A percentile compares a stretch with the other conserved stretches of the same genome.
Evolutionary conservation across 2,888 invertebrate genomes (phyloP).

Genomic region (Dorcus parallelipipedus): DNA sequence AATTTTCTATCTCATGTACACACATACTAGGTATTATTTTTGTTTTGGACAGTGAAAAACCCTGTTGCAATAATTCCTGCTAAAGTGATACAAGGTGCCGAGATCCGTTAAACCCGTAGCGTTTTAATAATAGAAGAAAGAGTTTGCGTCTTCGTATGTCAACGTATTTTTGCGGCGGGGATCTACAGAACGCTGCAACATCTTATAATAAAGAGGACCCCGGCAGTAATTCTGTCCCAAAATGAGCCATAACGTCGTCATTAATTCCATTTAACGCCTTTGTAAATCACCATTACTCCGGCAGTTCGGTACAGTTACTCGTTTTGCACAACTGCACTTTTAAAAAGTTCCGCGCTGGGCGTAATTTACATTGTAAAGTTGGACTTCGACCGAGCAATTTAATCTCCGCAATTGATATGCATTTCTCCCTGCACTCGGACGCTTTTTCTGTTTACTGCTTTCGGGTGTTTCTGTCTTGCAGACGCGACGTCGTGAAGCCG

Average conservation of each 20-base stretch:
- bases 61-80: no score
- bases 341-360: constrained; percentile 21
- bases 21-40: no score
- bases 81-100: no score
- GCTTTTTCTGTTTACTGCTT: neutral
- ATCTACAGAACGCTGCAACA: constrained; percentile 12
- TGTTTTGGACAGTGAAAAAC: no score
- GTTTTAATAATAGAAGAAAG: no score
- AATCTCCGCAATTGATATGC: constrained; percentile 21
- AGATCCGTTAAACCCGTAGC: no score
- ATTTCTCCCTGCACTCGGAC: constrained; percentile 9
- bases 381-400: constrained; percentile 20
- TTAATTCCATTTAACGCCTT: constrained; percentile 40
- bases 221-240: constrained; percentile 28
- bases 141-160: no score
- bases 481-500: no score
- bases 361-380: constrained; percentile 24
- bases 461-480: no score
- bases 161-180: no score
- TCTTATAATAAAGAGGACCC: constrained; percentile 30
- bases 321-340: constrained; percentile 31
- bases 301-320: constrained; percentile 26
- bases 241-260: constrained; percentile 34
- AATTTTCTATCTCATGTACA: no score
- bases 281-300: constrained; percentile 39